These are phyloP conservation scores for Aspiorhynchus laticeps DNA, from an alignment of 2,113 vertebrate species.

Conservation along the genomic window DNA sequence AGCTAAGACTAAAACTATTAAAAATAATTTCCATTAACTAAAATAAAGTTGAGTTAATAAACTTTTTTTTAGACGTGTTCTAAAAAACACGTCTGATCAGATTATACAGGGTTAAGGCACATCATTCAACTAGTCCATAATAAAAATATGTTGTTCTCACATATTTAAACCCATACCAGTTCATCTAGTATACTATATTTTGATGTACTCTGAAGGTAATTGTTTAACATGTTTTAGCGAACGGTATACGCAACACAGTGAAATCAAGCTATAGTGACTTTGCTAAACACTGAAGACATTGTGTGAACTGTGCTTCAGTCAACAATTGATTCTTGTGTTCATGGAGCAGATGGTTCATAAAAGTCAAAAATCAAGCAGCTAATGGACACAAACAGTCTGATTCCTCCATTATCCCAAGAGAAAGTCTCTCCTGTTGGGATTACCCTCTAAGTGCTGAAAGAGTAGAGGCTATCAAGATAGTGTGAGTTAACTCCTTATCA, in stretches of 20 bases:
- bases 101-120: too few relatives aligned
- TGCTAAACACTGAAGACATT: neutral
- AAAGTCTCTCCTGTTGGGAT: constrained; percentile 5
- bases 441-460: constrained; percentile 26
- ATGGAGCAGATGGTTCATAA: neutral
- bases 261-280: neutral
- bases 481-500: constrained; percentile 27
- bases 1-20: too few relatives aligned
- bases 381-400: constrained; percentile 14
- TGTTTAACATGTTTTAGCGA: neutral
- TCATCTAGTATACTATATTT: neutral
- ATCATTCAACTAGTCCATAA: too few relatives aligned
- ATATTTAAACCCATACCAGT: too few relatives aligned
- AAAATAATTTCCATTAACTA: too few relatives aligned
- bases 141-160: too few relatives aligned
- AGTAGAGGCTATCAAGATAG: constrained; percentile 31
- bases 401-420: neutral
- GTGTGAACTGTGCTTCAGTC: neutral
- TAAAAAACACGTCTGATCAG: too few relatives aligned
- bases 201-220: neutral
- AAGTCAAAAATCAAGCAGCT: constrained; percentile 3
- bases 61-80: too few relatives aligned
- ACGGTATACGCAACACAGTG: neutral
- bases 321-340: neutral
- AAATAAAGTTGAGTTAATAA: too few relatives aligned